Percentiles rank a stretch among this genome's conserved stretches.
These are phyloP conservation scores for Lordiphosa mommai DNA, from an alignment of 1,140 invertebrate genomes.

Conservation along the genomic window DNA sequence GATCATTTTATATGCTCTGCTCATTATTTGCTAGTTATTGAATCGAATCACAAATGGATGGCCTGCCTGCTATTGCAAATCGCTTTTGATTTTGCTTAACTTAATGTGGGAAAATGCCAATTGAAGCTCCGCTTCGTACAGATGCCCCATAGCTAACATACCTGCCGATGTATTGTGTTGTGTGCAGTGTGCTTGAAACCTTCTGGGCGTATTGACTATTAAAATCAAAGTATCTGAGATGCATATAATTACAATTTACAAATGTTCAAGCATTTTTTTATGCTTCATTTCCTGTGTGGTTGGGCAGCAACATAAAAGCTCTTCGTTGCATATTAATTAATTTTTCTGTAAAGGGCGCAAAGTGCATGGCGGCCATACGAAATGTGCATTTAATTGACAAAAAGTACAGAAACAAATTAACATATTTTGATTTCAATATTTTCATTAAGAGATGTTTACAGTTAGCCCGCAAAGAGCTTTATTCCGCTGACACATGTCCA, in stretches of 20 bases:
- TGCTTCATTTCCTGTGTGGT: conserved; percentile 67
- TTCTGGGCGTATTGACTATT: conserved; percentile 29
- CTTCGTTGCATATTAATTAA: conserved; percentile 68
- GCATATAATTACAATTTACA: conserved; percentile 62
- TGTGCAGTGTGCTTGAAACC: conserved; percentile 6
- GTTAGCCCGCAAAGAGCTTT: conserved; percentile 51
- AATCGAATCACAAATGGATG: conserved; percentile 39
- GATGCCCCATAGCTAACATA: conserved; percentile 19
- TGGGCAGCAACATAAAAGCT: conserved; percentile 37
- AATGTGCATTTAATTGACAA: conserved; percentile 74
- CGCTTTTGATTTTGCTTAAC: conserved; percentile 24
- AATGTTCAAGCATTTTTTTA: conserved; percentile 44
- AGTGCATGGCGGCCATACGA: conserved; percentile 72
- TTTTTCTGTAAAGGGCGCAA: conserved; percentile 23
- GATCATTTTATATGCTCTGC: conserved; percentile 22
- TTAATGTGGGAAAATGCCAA: conserved; percentile 54
- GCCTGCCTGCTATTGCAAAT: conserved; percentile 34
- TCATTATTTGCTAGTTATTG: conserved; percentile 42
- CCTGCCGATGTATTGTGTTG: conserved; percentile 12
- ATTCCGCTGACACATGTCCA: conserved; percentile 50
- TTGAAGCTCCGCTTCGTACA: background rate
- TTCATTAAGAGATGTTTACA: conserved; percentile 67
- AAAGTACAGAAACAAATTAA: conserved; percentile 28
- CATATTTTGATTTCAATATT: conserved; percentile 61
- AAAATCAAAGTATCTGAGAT: conserved; percentile 49